These are phyloP conservation scores for Drosophila cyrtoloma DNA, from an alignment of 2,888 invertebrate species.

Conservation along the genomic window DNA sequence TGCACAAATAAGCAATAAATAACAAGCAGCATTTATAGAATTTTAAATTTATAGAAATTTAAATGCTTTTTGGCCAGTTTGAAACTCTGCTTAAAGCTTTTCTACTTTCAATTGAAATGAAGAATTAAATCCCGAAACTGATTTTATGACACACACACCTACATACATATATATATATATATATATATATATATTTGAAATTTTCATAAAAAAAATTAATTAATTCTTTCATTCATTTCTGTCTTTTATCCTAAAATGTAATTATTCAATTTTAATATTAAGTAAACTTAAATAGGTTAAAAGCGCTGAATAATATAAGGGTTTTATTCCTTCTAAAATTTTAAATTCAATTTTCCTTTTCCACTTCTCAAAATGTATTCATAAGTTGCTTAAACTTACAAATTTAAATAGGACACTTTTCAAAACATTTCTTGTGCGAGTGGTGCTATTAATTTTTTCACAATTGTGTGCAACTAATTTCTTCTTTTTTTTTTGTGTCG, in stretches of 20 bases:
- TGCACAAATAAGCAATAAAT: constrained; percentile 1
- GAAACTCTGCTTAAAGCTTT: constrained; percentile 1
- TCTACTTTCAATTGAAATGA: neutral
- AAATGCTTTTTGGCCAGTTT: neutral
- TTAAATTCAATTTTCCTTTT: too few relatives aligned
- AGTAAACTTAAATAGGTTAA: neutral
- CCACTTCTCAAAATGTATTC: neutral
- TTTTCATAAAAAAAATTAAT: neutral
- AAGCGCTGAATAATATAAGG: neutral
- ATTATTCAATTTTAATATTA: neutral
- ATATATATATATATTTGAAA: neutral
- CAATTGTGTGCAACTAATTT: neutral
- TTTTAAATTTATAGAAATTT: neutral
- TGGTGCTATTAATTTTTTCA: neutral
- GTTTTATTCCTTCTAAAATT: too few relatives aligned
- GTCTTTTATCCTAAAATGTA: neutral
- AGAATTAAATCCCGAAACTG: neutral
- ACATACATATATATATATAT: too few relatives aligned
- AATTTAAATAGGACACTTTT: too few relatives aligned
- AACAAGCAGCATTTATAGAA: neutral
- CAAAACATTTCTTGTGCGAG: neutral
- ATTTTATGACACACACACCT: neutral
- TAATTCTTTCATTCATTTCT: neutral
- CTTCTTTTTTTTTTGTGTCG: neutral
- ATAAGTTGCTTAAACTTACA: too few relatives aligned